Evolutionary conservation across 2,113 vertebrate genomes (phyloP).

Genomic region (Progne subis): DNA sequence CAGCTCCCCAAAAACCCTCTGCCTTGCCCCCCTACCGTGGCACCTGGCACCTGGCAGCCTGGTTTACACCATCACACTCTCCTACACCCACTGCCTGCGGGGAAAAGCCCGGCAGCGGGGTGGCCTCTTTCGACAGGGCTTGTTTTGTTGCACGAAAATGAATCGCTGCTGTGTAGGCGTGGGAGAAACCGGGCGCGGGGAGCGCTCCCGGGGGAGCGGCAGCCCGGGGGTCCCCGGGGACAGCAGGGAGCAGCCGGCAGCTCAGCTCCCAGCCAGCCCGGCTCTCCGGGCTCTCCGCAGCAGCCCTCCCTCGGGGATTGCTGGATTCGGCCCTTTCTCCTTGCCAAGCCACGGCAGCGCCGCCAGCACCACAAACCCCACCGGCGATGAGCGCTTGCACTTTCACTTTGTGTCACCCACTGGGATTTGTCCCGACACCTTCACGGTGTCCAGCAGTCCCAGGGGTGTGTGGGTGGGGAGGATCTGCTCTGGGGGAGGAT

Average conservation of each 20-base stretch:
- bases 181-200: background rate
- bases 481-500: background rate
- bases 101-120: background rate
- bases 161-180: background rate
- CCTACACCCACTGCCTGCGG: background rate
- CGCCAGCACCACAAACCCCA: background rate
- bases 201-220: background rate
- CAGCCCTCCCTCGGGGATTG: background rate
- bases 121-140: slow-evolving; percentile 35
- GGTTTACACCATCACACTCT: background rate
- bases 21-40: background rate
- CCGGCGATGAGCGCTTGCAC: background rate
- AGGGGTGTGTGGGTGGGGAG: background rate
- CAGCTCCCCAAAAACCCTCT: background rate
- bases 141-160: background rate
- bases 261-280: background rate
- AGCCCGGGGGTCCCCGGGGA: background rate
- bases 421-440: background rate
- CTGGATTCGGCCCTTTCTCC: background rate
- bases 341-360: no score
- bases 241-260: background rate
- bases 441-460: fast-evolving
- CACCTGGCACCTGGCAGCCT: slow-evolving; percentile 2
- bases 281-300: background rate
- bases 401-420: slow-evolving; percentile 12